Evolutionary conservation across 2,113 vertebrate genomes (phyloP).

Genomic region (Oreocharis arfaki): DNA sequence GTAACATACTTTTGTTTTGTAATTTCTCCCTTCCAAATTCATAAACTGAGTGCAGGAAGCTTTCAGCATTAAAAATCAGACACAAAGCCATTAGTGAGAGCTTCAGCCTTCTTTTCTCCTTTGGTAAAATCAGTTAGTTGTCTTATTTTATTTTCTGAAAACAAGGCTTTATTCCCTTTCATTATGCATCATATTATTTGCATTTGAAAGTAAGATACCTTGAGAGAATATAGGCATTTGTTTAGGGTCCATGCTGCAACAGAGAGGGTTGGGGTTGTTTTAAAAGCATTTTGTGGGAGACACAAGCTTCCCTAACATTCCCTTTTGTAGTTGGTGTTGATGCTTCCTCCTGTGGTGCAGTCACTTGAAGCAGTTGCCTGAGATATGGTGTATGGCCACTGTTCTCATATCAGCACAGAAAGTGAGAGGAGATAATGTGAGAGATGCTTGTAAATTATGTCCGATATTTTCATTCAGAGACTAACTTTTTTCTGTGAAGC

Average conservation of each 20-base stretch:
- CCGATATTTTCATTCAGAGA: neutral
- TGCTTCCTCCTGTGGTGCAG: neutral
- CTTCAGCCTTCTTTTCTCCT: neutral
- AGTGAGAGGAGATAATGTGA: neutral
- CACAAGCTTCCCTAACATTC: neutral
- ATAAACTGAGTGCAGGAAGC: neutral
- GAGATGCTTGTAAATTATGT: neutral
- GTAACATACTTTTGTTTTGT: neutral
- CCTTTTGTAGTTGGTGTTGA: neutral
- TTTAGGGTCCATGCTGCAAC: neutral
- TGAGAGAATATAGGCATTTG: neutral
- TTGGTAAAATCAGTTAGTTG: neutral
- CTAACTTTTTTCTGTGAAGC: neutral
- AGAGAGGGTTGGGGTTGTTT: neutral
- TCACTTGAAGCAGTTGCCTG: neutral
- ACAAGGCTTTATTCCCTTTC: neutral
- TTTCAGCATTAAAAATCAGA: conserved; percentile 17
- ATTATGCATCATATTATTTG: neutral
- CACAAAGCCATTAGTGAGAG: neutral
- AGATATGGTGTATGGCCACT: neutral
- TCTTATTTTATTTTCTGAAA: neutral
- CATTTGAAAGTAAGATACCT: neutral
- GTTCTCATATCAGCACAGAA: neutral
- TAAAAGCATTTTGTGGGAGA: neutral
- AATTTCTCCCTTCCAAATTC: neutral